Conservation (phyloP, 2,888 invertebrate species). For the Sarcophaga variegata region DNA sequence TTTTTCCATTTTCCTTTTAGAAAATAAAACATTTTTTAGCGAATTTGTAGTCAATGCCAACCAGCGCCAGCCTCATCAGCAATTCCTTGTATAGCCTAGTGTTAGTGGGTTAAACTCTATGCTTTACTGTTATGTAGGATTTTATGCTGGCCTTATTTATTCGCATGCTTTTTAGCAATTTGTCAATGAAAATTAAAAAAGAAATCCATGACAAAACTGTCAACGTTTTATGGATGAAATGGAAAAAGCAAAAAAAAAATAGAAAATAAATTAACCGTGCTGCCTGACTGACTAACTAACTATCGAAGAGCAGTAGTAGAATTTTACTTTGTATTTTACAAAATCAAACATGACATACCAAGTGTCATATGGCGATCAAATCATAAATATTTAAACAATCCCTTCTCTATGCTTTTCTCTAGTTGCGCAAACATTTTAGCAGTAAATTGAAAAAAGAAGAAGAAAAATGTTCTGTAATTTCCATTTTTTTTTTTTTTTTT, state of each 20-base stretch:
- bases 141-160: slow-evolving; percentile 4
- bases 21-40: too few relatives aligned
- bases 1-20: too few relatives aligned
- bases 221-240: slow-evolving; percentile 23
- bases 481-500: too few relatives aligned
- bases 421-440: neutral
- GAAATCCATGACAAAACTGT: slow-evolving; percentile 44
- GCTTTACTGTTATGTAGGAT: neutral
- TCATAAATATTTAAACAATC: slow-evolving; percentile 39
- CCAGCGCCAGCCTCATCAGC: neutral
- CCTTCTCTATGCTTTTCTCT: too few relatives aligned
- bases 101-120: neutral
- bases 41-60: neutral
- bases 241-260: neutral
- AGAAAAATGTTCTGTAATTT: neutral
- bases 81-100: too few relatives aligned
- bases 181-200: slow-evolving; percentile 45
- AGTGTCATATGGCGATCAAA: slow-evolving; percentile 51
- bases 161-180: slow-evolving; percentile 44
- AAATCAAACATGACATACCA: slow-evolving; percentile 54
- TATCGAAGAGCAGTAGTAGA: slow-evolving; percentile 24
- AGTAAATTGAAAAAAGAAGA: too few relatives aligned
- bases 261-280: too few relatives aligned
- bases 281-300: too few relatives aligned
- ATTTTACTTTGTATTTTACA: slow-evolving; percentile 39